Evolutionary conservation across 2,113 vertebrate species (phyloP).

Genomic region (Podilymbus podiceps): DNA sequence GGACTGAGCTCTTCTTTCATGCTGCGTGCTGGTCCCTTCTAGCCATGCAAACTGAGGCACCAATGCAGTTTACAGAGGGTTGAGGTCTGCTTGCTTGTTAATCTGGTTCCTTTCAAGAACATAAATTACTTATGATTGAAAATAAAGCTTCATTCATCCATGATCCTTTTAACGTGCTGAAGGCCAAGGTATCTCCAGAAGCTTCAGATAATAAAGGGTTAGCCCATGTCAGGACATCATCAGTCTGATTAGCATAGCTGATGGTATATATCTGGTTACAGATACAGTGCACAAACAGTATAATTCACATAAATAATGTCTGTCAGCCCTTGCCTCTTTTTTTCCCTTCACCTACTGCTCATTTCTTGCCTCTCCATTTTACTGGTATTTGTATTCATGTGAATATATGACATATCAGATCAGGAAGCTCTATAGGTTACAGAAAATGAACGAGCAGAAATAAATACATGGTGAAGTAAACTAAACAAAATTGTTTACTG

Average conservation of each 20-base stretch:
- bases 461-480: background rate
- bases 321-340: background rate
- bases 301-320: background rate
- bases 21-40: background rate
- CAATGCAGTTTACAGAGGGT: background rate
- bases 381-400: background rate
- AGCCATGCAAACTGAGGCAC: background rate
- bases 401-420: background rate
- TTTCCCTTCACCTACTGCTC: background rate
- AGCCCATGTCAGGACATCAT: background rate
- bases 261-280: background rate
- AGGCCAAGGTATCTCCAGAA: background rate
- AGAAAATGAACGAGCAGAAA: background rate
- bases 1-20: constrained; percentile 31
- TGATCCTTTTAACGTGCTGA: background rate
- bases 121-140: background rate
- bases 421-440: background rate
- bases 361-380: constrained; percentile 20
- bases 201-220: background rate
- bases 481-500: background rate
- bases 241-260: background rate
- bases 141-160: background rate
- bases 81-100: background rate
- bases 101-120: background rate
- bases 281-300: background rate